These are phyloP conservation scores for Syngnathus typhle DNA, from an alignment of 2,113 vertebrate species.

Conservation along the genomic window DNA sequence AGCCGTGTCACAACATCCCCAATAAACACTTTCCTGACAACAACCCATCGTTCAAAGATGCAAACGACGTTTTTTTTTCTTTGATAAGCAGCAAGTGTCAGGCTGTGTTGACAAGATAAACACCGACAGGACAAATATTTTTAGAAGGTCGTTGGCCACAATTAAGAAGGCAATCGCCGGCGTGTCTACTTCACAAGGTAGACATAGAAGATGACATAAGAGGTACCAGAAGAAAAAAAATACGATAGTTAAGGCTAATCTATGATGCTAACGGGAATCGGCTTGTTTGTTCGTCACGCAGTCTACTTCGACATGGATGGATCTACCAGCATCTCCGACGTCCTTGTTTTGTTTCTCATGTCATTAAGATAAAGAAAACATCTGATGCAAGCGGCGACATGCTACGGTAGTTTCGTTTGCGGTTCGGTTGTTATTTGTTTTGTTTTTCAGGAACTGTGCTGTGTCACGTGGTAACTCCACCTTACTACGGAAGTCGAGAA, in stretches of 20 bases:
- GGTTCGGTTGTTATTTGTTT: conserved; percentile 59
- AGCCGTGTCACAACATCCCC: conserved; percentile 13
- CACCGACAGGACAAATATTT: conserved; percentile 4
- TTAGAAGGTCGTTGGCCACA: background rate
- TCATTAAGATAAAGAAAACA: conserved; percentile 6
- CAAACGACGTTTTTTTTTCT: background rate
- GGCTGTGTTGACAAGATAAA: conserved; percentile 44
- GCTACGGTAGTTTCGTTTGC: background rate
- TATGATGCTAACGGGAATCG: conserved; percentile 28
- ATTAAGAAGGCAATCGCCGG: background rate
- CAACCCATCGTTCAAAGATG: background rate
- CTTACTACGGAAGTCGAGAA: conserved; percentile 49
- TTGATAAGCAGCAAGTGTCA: conserved; percentile 28
- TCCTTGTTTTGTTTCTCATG: background rate
- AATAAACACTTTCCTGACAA: background rate
- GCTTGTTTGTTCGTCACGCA: background rate
- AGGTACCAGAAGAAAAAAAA: background rate
- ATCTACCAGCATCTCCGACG: background rate
- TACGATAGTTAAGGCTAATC: conserved; percentile 9
- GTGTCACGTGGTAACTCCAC: conserved; percentile 59
- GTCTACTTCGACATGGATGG: background rate
- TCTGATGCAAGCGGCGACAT: background rate
- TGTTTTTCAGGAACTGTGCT: conserved; percentile 58
- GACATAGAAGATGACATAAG: background rate
- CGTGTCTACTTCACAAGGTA: background rate